Evolutionary conservation across 2,797 vertebrate species (phyloP), one percentile per base, ranked within the genome.

Genomic region (Danio kyathit): DNA sequence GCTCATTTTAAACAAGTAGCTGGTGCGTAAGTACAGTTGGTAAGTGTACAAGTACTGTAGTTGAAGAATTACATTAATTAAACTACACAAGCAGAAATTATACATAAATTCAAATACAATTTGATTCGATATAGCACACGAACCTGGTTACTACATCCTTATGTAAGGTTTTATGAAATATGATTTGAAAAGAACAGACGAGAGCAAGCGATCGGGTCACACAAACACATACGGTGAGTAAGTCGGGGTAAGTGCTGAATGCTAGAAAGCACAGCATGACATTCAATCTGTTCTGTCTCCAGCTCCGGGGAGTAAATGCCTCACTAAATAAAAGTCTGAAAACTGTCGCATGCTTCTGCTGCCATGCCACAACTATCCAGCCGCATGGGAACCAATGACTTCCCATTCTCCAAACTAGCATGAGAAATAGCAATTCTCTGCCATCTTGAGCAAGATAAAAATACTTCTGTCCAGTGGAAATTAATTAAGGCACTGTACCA

Each of bases 291-390:
- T 51, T 41, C 44, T 51, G 44, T 51, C 44, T 81, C 38, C 12
- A 38, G 54, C 29, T 21, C 52, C 16, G 38, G 49, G 56, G 17
- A 49, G 49, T 49, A 74, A 59, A 43, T 38, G 52, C 11, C 69
- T 67, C 59, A 66, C 48, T 64, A 57, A 78, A 74, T 79, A 40
- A 83, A 63, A 44, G 46, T 38, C 48, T 74, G 49, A 48, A 60
- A 43, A 57, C 12, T 38, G 13, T 5, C 1, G 19, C 54, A 17
- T 41, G 43, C 60, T 41, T 43, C 17, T 48, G 21, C 64, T 63
- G 48, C 29, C n/a, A 5, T 41, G 46, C 17, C 54, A 46, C 4
- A 49, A 59, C 16, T 59, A 60, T 63, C 9, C n/a, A 61, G 52
- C 17, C 64, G n/a, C 80, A 82, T 17, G n/a, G 63, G 44, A 52